Conservation (phyloP, 2,113 vertebrate species). For the Lynx canadensis region DNA sequence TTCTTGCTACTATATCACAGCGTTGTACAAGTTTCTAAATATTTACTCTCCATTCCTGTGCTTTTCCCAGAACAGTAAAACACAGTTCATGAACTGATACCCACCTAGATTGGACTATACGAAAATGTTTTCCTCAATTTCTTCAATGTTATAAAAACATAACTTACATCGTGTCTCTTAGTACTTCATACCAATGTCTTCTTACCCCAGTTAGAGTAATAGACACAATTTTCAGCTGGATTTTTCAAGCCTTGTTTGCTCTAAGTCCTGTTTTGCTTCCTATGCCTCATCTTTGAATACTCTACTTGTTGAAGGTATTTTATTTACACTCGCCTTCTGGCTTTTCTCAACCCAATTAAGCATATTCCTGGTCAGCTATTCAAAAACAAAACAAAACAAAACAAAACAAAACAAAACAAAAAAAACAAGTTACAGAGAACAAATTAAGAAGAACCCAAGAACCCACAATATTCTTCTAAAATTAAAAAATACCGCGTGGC, state of each 20-base stretch:
- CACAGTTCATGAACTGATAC: neutral
- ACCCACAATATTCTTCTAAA: neutral
- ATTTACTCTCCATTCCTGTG: neutral
- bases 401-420: neutral
- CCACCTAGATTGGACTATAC: neutral
- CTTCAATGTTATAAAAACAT: neutral
- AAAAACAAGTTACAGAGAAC: neutral
- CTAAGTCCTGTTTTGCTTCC: neutral
- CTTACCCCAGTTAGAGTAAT: neutral
- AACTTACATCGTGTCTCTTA: neutral
- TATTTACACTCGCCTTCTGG: neutral
- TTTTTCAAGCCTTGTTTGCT: neutral
- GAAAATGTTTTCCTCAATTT: neutral
- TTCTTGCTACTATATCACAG: neutral
- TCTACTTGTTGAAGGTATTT: neutral
- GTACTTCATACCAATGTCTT: neutral
- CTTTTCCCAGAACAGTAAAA: neutral
- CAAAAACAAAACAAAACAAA: neutral
- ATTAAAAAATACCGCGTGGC: neutral
- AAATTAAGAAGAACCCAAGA: neutral
- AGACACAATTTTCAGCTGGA: neutral
- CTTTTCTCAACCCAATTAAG: neutral
- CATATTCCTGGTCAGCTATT: neutral
- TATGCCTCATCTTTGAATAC: neutral
- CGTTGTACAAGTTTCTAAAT: neutral